Conservation (phyloP, 2,113 vertebrate species). For the Cynoglossus semilaevis region DNA sequence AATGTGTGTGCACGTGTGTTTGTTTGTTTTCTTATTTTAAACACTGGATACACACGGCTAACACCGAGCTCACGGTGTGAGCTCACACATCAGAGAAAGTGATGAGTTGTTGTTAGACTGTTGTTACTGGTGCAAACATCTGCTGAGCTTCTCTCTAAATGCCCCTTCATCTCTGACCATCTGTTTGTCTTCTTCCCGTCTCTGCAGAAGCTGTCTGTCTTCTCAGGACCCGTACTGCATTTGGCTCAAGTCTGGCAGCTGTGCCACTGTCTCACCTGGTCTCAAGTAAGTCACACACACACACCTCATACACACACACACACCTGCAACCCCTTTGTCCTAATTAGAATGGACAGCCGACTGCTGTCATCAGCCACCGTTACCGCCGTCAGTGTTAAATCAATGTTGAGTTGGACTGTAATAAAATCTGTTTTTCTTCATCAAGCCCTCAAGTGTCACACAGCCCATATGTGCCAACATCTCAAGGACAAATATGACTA, state of each 20-base stretch:
- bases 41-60: background rate
- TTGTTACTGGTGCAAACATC: conserved; percentile 13
- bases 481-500: no score
- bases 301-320: conserved; percentile 16
- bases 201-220: conserved; percentile 82
- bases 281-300: conserved; percentile 74
- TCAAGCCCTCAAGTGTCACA: no score
- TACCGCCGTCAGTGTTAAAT: background rate
- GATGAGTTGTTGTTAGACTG: conserved; percentile 4
- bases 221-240: conserved; percentile 88
- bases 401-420: background rate
- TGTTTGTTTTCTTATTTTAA: no score
- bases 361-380: background rate
- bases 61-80: background rate
- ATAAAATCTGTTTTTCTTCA: conserved; percentile 3
- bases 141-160: conserved; percentile 1
- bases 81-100: background rate
- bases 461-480: no score
- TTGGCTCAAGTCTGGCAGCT: conserved; percentile 81
- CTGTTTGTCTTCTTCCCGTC: conserved; percentile 25
- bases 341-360: background rate
- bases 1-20: no score
- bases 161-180: conserved; percentile 10
- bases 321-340: background rate
- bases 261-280: conserved; percentile 72